phyloP scores from a whole-genome alignment of 2,113 vertebrate genomes.

The Solea senegalensis region DNA sequence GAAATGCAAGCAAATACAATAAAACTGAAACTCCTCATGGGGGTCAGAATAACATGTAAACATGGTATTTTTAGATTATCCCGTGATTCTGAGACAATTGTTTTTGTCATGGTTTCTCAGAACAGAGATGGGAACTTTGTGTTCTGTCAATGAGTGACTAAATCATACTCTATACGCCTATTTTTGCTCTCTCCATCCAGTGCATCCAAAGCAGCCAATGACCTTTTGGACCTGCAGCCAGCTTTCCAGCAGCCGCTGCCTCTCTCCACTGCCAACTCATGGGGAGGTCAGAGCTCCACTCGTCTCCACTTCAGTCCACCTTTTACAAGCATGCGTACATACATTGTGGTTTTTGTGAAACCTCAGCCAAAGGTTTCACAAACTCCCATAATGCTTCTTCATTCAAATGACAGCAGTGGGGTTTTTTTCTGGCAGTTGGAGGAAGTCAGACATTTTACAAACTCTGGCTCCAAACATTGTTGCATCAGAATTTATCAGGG shows the following conservation, averaged over 20 bases:
- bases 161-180: slow-evolving; percentile 16
- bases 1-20: no score
- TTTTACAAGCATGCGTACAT: not conserved
- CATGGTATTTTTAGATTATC: not conserved
- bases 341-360: not conserved
- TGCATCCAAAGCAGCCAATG: slow-evolving; percentile 91
- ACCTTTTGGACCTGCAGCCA: slow-evolving; percentile 95
- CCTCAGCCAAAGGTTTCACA: not conserved
- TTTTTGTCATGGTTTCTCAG: not conserved
- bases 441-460: not conserved
- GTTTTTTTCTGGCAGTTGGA: not conserved
- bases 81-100: not conserved
- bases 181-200: slow-evolving; percentile 71
- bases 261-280: slow-evolving; percentile 86
- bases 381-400: not conserved
- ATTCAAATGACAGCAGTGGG: not conserved
- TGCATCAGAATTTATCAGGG: no score
- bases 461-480: not conserved
- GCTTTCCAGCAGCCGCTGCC: slow-evolving; percentile 90
- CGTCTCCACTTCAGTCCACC: not conserved
- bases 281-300: slow-evolving; percentile 88
- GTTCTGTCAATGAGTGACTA: slow-evolving; percentile 21
- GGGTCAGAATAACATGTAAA: not conserved
- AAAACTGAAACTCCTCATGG: no score
- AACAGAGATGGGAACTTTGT: not conserved